Evolutionary conservation across 2,888 invertebrate species (phyloP), one percentile per base, ranked within the genome.

Genomic region (Tanypteryx hageni): DNA sequence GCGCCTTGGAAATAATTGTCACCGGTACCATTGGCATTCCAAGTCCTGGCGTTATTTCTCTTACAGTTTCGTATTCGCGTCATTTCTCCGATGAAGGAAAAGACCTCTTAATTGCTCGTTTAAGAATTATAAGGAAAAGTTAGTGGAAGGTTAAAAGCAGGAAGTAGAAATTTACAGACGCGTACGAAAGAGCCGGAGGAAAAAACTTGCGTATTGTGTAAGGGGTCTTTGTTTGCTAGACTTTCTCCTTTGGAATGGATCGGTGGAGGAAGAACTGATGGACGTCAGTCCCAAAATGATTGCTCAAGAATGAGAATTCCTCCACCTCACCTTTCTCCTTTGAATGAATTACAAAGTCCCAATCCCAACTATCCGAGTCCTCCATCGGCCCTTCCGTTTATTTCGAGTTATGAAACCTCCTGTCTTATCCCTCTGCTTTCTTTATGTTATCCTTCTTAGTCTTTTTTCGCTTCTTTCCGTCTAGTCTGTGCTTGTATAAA

Each of bases 201-300:
- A 27, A 27, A 76, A 76, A 44, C 44, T 5, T 13, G 13, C 44
- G 56, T 44, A 8, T 89, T 89, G 64, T 64, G 89, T 44, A 89
- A 89, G 61, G 14, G 83, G 16, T 59, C 59, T 22, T 86, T 86
- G 86, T 59, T 61, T 18, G 86, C 31, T 31, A 27, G 64, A 64
- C 89, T 89, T 89, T 89, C 89, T 64, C 89, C 22, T 89, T 18
- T 64, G 89, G 89, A 89, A 64, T 64, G 27, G 27, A 89, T 89
- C 64, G 89, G 27, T 44, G 27, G 89, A 31, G 59, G 59, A 89
- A 89, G 64, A 89, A 76, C 44, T 89, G 89, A 64, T 64, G 64
- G 89, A 57, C 57, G 83, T n/a, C 83, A n/a, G 56, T 83, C 83
- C 64, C 89, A n/a, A 64, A 89, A 64, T 89, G 89, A 89, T 89